Conservation (phyloP, 2,113 vertebrate genomes). For the Origma solitaria region DNA sequence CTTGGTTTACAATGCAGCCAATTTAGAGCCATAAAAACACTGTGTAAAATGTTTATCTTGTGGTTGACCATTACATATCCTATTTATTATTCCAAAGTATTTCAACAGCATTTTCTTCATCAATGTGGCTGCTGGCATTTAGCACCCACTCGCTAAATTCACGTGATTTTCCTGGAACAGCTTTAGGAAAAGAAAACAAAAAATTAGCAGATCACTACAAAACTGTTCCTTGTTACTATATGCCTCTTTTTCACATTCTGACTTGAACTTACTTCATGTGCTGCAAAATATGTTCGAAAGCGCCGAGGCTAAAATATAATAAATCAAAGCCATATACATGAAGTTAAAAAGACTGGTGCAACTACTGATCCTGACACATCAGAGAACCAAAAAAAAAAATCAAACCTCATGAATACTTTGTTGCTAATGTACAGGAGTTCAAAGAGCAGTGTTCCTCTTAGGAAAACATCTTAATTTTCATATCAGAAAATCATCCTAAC, state of each 20-base stretch:
- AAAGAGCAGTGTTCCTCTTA: conserved; percentile 25
- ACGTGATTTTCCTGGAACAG: conserved; percentile 56
- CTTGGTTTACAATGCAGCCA: conserved; percentile 76
- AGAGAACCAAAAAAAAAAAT: conserved; percentile 11
- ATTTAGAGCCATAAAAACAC: conserved; percentile 77
- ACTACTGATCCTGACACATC: conserved; percentile 29
- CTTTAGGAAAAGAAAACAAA: conserved; percentile 47
- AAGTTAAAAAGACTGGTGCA: background rate
- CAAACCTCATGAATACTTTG: conserved; percentile 29
- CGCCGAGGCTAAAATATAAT: background rate
- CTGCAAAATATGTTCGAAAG: background rate
- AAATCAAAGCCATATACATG: conserved; percentile 13
- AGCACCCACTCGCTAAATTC: conserved; percentile 59
- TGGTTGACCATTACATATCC: conserved; percentile 66
- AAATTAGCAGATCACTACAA: conserved; percentile 13
- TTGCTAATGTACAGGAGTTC: background rate
- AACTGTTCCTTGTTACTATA: background rate
- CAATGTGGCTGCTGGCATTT: conserved; percentile 71
- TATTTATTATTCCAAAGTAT: conserved; percentile 77
- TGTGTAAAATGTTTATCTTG: conserved; percentile 76
- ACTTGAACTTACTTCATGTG: background rate
- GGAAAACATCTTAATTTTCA: conserved; percentile 38
- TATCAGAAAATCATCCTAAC: conserved; percentile 30
- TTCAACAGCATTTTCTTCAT: conserved; percentile 72
- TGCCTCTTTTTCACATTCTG: background rate